These are phyloP conservation scores for Tenualosa thibaudeaui DNA, from an alignment of 2,797 vertebrate species.

Conservation along the genomic window DNA sequence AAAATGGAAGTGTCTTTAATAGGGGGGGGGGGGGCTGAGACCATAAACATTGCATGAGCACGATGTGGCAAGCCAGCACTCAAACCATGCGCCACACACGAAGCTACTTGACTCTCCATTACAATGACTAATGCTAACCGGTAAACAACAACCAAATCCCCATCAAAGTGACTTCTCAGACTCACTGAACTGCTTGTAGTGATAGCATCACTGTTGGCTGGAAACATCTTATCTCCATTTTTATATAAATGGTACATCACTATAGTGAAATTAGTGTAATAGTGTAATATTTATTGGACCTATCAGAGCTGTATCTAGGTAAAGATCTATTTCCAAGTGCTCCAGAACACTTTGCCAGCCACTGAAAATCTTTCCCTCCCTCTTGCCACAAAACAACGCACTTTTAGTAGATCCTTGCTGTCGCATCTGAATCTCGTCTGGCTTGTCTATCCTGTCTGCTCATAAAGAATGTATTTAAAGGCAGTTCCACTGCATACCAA, in stretches of 20 bases:
- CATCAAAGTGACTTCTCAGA: not conserved
- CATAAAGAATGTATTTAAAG: not conserved
- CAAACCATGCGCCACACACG: not conserved
- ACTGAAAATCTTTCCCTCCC: not conserved
- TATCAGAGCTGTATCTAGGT: not conserved
- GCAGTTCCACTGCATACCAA: not conserved
- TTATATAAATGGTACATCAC: not conserved
- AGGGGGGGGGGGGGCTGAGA: not conserved
- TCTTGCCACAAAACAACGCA: not conserved
- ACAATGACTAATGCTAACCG: not conserved
- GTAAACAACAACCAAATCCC: not conserved
- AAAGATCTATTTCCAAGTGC: not conserved
- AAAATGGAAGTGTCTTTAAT: not conserved
- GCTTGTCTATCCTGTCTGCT: not conserved
- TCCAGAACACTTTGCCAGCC: not conserved
- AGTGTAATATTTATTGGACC: not conserved
- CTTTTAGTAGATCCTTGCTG: not conserved
- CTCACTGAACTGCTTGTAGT: not conserved
- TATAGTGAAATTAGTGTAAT: not conserved
- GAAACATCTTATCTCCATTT: slow-evolving; percentile 13
- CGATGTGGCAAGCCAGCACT: not conserved
- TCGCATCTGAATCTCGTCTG: not conserved
- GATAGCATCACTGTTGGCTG: not conserved
- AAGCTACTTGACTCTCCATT: not conserved
- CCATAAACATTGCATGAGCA: not conserved